Conservation (phyloP, 2,888 invertebrate genomes). For the Eueremaeus valkanovi region DNA sequence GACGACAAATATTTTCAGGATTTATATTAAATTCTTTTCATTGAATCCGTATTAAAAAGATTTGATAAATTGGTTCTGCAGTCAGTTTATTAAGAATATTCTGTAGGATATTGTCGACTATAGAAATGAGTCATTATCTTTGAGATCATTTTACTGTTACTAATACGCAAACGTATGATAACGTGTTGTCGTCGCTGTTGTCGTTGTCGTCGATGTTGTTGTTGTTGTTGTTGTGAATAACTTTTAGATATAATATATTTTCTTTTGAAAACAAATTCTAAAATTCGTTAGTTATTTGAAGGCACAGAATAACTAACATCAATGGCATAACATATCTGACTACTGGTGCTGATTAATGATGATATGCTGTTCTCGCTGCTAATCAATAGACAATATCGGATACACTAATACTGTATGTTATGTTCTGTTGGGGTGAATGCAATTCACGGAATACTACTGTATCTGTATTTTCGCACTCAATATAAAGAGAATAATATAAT, state of each 20-base stretch:
- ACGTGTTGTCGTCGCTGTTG: too few species aligned
- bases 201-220: background rate
- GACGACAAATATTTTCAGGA: too few species aligned
- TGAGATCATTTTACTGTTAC: constrained; percentile 1
- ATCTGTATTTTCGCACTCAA: too few species aligned
- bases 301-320: constrained; percentile 22
- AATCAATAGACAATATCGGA: constrained; percentile 11
- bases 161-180: background rate
- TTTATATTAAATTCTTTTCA: background rate
- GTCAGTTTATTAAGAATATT: background rate
- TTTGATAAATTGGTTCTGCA: background rate
- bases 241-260: background rate
- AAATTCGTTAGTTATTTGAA: constrained; percentile 6
- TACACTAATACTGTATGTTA: background rate
- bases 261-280: background rate
- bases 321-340: constrained; percentile 9
- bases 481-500: background rate
- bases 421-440: background rate
- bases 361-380: background rate
- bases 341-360: constrained; percentile 20
- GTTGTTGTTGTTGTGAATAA: background rate
- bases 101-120: constrained; percentile 2
- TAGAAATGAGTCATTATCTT: background rate
- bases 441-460: background rate
- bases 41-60: background rate